Evolutionary conservation across 2,797 vertebrate genomes (phyloP), one percentile per base, ranked within the genome.

Genomic region (Prunella strophiata): DNA sequence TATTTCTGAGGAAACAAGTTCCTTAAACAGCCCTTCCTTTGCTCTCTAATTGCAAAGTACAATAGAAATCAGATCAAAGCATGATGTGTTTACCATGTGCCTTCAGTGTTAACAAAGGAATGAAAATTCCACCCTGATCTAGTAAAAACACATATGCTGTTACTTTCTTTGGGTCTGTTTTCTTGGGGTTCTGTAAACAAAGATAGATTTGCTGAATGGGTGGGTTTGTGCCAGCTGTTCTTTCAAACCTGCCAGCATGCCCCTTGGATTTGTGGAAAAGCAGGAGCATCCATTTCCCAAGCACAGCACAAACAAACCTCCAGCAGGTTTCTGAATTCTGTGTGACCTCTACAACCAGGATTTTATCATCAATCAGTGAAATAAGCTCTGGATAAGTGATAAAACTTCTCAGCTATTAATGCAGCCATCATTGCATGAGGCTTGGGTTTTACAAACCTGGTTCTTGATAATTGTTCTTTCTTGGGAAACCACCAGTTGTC

Each of bases 351-450:
- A 10, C 74, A 78, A 29, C 29, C 57, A 85, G 61, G 59, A n/a
- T 62, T 91, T 93, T 71, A 22, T 83, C 80, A 84, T 93, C 73
- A 83, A 4, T 80, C 87, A 91, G 34, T n/a, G 71, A 84, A 91
- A 90, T 66, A 62, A 84, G 62, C 22, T 75, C 57, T 67, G 45
- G 55, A 93, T 76, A 94, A 94, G 91, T 88, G 82, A 95, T 84
- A 66, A 93, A 93, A 65, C 26, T 70, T 93, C 42, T 82, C 47
- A 95, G 96, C 86, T 96, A 91, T 93, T 96, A 93, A 91, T 91
- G 38, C 16, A 93, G 50, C 58, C 43, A 48, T 94, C 65, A 59
- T 32, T 91, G 76, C 8, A 4, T 6, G 38, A 88, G 54, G 30
- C 59, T 94, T 79, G 94, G 62, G 89, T 91, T 96, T 95, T 94